Evolutionary conservation across 2,888 invertebrate genomes (phyloP).

Genomic region (Caradrina kadenii): DNA sequence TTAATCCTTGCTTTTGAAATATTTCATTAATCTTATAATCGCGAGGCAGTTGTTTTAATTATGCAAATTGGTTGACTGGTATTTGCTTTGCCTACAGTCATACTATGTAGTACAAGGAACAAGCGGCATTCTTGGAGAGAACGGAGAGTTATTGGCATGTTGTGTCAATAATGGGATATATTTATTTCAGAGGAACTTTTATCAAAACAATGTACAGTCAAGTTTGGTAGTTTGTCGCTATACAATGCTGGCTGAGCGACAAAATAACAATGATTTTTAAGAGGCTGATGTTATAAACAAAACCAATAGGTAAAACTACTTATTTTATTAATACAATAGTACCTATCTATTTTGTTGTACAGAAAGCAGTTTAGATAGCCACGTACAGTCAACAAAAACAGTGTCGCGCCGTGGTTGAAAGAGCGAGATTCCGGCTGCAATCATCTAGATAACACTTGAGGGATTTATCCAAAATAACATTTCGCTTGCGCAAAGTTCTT

Average conservation of each 20-base stretch:
- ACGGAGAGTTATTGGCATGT: constrained; percentile 7
- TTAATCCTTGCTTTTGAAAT: constrained; percentile 37
- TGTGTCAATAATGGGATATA: not conserved
- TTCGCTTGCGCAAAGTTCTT: constrained; percentile 82
- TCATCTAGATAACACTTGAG: constrained; percentile 80
- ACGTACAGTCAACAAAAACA: constrained; percentile 58
- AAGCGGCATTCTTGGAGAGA: constrained; percentile 5
- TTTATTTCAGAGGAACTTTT: not conserved
- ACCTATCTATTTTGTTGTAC: constrained; percentile 4
- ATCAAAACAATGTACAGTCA: not conserved
- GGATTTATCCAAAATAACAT: constrained; percentile 84
- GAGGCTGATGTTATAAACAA: not conserved
- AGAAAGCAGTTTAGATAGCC: constrained; percentile 29
- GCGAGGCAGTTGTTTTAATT: constrained; percentile 31
- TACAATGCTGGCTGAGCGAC: not conserved
- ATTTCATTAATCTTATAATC: constrained; percentile 18
- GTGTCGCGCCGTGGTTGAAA: constrained; percentile 62
- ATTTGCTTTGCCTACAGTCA: constrained; percentile 29
- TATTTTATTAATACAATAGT: not conserved
- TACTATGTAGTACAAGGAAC: constrained; percentile 22
- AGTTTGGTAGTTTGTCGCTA: not conserved
- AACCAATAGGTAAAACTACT: not conserved
- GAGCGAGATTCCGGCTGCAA: constrained; percentile 73
- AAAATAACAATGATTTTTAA: not conserved
- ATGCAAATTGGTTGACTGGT: constrained; percentile 36